Evolutionary conservation across 2,888 invertebrate species (phyloP), one percentile per base, ranked within the genome.

Genomic region (Drosophila falleni): DNA sequence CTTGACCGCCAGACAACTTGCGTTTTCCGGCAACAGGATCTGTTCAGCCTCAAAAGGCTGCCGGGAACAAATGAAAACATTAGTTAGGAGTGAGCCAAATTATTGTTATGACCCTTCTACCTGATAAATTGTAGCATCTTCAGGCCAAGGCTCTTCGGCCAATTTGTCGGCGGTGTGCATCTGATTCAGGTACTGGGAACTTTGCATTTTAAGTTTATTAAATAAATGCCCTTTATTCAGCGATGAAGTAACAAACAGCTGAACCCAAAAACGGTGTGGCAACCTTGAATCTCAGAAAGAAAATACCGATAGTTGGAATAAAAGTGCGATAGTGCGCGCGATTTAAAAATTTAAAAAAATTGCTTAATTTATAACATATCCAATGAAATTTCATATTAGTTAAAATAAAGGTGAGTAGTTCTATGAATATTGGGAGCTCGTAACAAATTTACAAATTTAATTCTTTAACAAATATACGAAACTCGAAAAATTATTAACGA

Each of bases 31-130:
- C 51, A 99, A 93, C 33, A 99, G 93, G 73, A 98, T 98, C 93
- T 99, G 99, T 89, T 98, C 98, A 33, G 96, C 97, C 92, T 98
- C 97, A 91, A 97, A 97, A 0, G 98, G 98, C 89, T 98, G 13
- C 8, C 4, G 23, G 6, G 11, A 11, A 19, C 26, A 16, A 16
- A 23, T 10, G 41, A 13, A 11, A 11, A n/a, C 11, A 15, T 15
- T 26, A 19, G 11, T 37, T 44, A n/a, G 1, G 37, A 23, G 2
- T 6, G 5, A 13, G 19, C 3, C 2, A 31, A 13, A 16, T n/a
- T 19, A 9, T 19, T 49, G 4, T 8, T 26, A 6, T 29, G 44
- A 1, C 19, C 11, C 4, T 35, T 13, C 10, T 41, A 83, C 82
- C 88, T 83, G 97, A 92, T 95, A 98, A 16, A 98, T 92, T 76